Base-by-base conservation (phyloP, 2,888 invertebrate species). In the Pediacus dermestoides region DNA sequence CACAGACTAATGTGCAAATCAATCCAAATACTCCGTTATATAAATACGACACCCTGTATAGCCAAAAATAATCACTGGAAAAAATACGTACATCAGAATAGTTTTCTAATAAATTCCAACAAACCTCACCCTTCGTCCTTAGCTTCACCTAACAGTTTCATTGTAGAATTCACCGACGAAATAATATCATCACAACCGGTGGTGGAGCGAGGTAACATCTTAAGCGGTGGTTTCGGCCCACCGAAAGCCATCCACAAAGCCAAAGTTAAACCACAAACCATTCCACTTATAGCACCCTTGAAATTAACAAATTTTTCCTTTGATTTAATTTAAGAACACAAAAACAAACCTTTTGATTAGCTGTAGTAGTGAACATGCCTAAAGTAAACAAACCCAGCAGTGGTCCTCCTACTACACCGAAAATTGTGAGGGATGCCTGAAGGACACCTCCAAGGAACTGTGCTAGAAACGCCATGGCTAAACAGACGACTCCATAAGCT, bases 171-270 rank as follows among this genome's bases (percentile, higher is more conserved):
- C 7, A 21, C 15, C 2, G 35, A 30, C 4, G 9, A 18, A n/a
- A 15, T 12, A 2, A 27, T 16, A 21, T 26, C 28, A 34, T 50
- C 42, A 44, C 86, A 87, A 18, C 79, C 79, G 2, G 73, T 76
- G 0, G 71, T 74, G 8, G 74, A 74, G 25, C 81, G 71, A 1
- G 80, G 76, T 25, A 87, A 60, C 30, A 67, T 72, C 3, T 67
- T 64, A 1, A 76, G 61, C 0, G 73, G 64, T 0, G 87, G 85
- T 50, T 83, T 82, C 0, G 89, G 83, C 2, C 80, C 78, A 0
- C 90, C 90, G 63, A 93, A 88, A 33, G 88, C 90, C 49, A 91
- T 82, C 88, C 88, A 89, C 27, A 91, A 72, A 1, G 84, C 80
- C 34, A 88, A 60, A 0, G 73, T 68, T 42, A 92, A 72, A 0